Percentiles rank a stretch among this genome's conserved stretches.
Conservation (phyloP, 1,140 invertebrate genomes). For the Neodiprion fabricii region DNA sequence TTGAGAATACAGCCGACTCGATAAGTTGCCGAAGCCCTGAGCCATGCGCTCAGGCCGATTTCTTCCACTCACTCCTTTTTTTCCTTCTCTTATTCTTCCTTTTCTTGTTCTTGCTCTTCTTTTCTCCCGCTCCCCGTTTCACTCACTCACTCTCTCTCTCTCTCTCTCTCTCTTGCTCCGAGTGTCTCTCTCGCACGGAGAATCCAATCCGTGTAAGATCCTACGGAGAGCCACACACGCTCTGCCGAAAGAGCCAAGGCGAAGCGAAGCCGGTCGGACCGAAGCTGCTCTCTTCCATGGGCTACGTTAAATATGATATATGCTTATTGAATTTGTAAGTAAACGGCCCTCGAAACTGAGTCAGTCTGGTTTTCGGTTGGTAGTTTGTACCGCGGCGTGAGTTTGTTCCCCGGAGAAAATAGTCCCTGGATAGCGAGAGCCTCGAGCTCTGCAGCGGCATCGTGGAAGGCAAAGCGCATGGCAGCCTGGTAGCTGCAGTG, state of each 20-base stretch:
- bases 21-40: neutral
- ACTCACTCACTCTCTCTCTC: neutral
- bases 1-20: too few species aligned
- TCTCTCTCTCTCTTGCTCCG: too few species aligned
- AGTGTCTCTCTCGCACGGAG: too few species aligned
- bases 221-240: too few species aligned
- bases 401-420: conserved; percentile 11
- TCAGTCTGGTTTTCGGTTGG: conserved; percentile 22
- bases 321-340: conserved; percentile 57
- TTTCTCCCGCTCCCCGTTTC: conserved; percentile 25
- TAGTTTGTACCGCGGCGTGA: conserved; percentile 24
- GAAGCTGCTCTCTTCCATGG: neutral
- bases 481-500: conserved; percentile 40
- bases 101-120: conserved; percentile 12
- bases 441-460: conserved; percentile 34
- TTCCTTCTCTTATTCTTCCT: conserved; percentile 14
- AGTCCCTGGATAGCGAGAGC: conserved; percentile 13
- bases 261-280: too few species aligned
- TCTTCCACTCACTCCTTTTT: neutral
- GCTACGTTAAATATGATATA: conserved; percentile 54
- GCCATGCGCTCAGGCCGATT: conserved; percentile 1
- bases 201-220: too few species aligned
- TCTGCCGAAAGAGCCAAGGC: too few species aligned
- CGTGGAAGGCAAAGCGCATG: conserved; percentile 53
- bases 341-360: conserved; percentile 35